These are phyloP conservation scores for Bombus consobrinus DNA, from an alignment of 1,140 invertebrate genomes.

Conservation along the genomic window DNA sequence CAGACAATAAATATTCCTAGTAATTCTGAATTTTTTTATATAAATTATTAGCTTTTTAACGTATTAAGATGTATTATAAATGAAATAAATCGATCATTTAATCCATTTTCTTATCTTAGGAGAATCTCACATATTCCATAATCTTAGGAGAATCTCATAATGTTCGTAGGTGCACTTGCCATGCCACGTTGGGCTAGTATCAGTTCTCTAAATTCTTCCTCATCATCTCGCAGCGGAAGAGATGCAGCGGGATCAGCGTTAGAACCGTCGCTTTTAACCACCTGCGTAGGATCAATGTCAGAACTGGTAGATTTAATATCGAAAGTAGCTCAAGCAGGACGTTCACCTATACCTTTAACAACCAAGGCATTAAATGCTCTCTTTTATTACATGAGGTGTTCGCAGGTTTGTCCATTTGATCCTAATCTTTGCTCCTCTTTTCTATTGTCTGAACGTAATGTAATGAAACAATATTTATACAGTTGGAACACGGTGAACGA, in stretches of 20 bases:
- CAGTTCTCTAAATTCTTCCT: constrained; percentile 86
- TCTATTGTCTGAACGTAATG: not conserved
- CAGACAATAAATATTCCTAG: not conserved
- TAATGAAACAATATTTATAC: constrained; percentile 26
- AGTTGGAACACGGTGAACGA: constrained; percentile 86
- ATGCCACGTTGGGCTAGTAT: constrained; percentile 93
- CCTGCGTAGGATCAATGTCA: constrained; percentile 91
- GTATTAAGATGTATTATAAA: no score
- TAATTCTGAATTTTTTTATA: not conserved
- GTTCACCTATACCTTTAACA: constrained; percentile 83
- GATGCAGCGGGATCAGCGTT: constrained; percentile 78
- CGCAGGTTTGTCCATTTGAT: constrained; percentile 84
- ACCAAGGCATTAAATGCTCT: constrained; percentile 89
- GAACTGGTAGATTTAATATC: constrained; percentile 90
- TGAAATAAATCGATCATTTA: no score
- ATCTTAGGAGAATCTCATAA: not conserved
- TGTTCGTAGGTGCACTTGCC: constrained; percentile 87
- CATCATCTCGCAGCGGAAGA: constrained; percentile 77
- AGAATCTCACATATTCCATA: no score
- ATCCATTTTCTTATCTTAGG: no score
- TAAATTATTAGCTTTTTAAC: not conserved
- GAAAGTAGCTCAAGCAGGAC: constrained; percentile 78
- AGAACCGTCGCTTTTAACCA: constrained; percentile 91
- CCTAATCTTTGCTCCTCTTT: not conserved
- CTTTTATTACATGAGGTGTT: constrained; percentile 96